phyloP scores from a whole-genome alignment of 2,113 vertebrate genomes.

The Terrapene triunguis region DNA sequence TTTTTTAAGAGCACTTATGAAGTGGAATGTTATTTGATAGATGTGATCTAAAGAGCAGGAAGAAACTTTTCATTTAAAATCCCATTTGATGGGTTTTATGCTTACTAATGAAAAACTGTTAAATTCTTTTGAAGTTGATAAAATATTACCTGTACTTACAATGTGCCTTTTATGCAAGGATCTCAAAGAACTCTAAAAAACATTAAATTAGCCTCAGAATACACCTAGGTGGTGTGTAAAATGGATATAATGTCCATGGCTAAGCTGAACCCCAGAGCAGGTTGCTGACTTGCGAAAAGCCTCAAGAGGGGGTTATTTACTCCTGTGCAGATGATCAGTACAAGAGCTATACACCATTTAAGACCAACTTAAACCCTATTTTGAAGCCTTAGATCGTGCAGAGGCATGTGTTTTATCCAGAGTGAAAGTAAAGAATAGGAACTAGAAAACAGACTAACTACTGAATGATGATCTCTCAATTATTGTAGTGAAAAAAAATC shows the following conservation, averaged over 20 bases:
- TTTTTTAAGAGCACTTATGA: background rate
- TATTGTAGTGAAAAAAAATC: background rate
- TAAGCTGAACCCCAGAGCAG: background rate
- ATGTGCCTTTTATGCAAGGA: background rate
- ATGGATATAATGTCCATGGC: background rate
- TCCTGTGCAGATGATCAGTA: background rate
- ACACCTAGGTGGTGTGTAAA: background rate
- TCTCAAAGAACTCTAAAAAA: background rate
- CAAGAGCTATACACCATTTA: background rate
- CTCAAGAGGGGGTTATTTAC: background rate
- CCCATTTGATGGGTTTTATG: background rate
- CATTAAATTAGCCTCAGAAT: background rate
- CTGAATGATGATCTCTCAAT: background rate
- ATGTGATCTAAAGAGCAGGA: background rate
- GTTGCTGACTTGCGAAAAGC: background rate
- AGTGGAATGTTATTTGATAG: background rate
- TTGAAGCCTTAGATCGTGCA: background rate
- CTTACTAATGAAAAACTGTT: background rate
- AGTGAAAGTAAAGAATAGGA: background rate
- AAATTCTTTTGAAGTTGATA: background rate
- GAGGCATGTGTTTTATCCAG: background rate
- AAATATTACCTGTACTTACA: background rate
- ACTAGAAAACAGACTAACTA: background rate
- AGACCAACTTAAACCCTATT: background rate
- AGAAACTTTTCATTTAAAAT: background rate